phyloP scores from a whole-genome alignment of 2,797 vertebrate genomes.

The Orientallactaga sibirica region DNA sequence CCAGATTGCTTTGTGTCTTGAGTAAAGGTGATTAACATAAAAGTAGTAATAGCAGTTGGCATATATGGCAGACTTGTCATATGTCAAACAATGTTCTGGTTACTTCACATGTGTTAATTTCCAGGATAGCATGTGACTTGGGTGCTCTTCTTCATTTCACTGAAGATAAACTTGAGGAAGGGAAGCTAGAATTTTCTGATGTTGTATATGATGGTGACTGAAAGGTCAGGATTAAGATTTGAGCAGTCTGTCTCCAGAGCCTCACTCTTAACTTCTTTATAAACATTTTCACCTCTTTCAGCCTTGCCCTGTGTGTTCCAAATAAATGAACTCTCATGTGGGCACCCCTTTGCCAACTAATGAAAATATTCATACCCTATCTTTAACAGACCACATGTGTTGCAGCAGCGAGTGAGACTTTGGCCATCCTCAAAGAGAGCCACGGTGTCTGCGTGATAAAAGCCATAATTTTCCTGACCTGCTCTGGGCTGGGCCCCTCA shows the following conservation, averaged over 20 bases:
- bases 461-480: conserved; percentile 74
- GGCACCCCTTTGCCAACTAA: conserved; percentile 32
- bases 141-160: not conserved
- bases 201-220: not conserved
- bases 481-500: conserved; percentile 46
- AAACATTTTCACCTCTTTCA: conserved; percentile 12
- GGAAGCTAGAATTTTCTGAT: not conserved
- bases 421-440: conserved; percentile 72
- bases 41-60: not conserved
- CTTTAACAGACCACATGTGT: conserved; percentile 70
- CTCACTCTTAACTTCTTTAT: conserved; percentile 56
- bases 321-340: conserved; percentile 43
- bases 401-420: conserved; percentile 61
- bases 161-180: not conserved
- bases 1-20: not conserved
- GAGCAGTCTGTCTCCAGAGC: conserved; percentile 45
- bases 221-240: not conserved
- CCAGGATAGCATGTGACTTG: not conserved
- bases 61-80: not conserved
- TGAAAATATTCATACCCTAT: conserved; percentile 61
- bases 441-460: conserved; percentile 74
- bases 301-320: conserved; percentile 2
- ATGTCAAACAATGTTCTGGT: not conserved
- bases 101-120: not conserved
- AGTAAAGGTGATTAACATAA: not conserved